Evolutionary conservation across 2,113 vertebrate species (phyloP).

Genomic region (Argyrosomus japonicus): DNA sequence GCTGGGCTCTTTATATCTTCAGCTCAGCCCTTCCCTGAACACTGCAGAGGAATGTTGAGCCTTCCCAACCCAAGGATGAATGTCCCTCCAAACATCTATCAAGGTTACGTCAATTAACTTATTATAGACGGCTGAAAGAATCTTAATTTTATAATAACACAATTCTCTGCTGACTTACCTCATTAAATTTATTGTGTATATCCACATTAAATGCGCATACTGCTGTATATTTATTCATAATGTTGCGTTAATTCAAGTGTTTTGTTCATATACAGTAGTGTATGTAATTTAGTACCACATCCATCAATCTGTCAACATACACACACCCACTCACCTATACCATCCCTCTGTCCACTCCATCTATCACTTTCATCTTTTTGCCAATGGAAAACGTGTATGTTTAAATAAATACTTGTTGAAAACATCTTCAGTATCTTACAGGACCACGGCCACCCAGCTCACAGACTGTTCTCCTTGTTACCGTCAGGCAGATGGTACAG

Average conservation of each 20-base stretch:
- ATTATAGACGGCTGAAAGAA: conserved; percentile 64
- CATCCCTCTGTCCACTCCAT: no score
- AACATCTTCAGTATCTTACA: no score
- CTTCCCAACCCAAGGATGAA: conserved; percentile 68
- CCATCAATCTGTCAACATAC: not conserved
- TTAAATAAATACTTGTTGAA: no score
- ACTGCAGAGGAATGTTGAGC: conserved; percentile 80
- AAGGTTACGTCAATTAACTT: conserved; percentile 67
- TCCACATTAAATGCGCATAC: not conserved
- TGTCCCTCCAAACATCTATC: conserved; percentile 76
- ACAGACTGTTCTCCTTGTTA: no score
- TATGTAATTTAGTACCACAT: not conserved
- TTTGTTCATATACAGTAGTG: not conserved
- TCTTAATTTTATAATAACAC: conserved; percentile 32
- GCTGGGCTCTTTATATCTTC: conserved; percentile 66
- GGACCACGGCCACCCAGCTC: no score
- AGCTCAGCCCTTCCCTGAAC: conserved; percentile 42
- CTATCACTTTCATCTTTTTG: no score
- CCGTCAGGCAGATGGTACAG: no score
- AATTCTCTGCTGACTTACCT: not conserved
- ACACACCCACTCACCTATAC: no score
- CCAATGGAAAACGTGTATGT: no score
- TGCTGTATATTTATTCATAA: not conserved
- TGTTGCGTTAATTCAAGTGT: not conserved
- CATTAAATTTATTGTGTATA: not conserved